Evolutionary conservation across 2,113 vertebrate genomes (phyloP), one percentile per base, ranked within the genome.

Genomic region (Hyla sarda): DNA sequence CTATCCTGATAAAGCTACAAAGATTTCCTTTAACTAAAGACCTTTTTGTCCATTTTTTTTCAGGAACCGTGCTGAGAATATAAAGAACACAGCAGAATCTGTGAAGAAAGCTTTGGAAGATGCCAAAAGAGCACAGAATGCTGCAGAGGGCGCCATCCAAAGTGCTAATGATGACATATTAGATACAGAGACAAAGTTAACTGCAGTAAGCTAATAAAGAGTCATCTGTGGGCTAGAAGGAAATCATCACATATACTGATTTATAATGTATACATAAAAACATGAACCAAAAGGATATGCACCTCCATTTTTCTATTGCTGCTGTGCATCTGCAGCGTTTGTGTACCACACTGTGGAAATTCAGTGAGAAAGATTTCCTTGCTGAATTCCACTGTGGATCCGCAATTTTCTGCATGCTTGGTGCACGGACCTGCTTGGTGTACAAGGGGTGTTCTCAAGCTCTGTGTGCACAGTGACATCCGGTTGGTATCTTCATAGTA

Each of bases 91-190:
- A 0, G 94, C 96, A 0, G 95, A 97, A 87, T 93, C 90, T 0
- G 97, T 98, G 72, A 95, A 92, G 85, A 93, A 92, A 54, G 96
- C 97, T 0, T 90, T 99, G 89, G 93, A 93, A 25, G 96, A 96
- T 82, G 96, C 97, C 0, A 93, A 73, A 87, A 91, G 60, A 41
- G 96, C 98, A 0, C 98, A 99, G 90, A 91, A 90, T 3, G 93
- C 92, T 72, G 97, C 97, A 0, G 95, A 96, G 88, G 95, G 94
- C 84, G 95, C 97, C 6, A 96, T 99, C 82, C 92, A 82, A 0
- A 94, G 79, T 54, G 96, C 97, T 30, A 90, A 89, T 0, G 80
- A 88, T 21, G 96, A 99, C 89, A 98, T 98, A 45, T 91, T 90
- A 41, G 93, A 96, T 81, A 98, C 96, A 0, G 92, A 98, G 79